A percentile compares a stretch with the other conserved stretches of the same genome.
phyloP scores from a whole-genome alignment of 2,888 invertebrate genomes.

The Melangyna quadrimaculata region DNA sequence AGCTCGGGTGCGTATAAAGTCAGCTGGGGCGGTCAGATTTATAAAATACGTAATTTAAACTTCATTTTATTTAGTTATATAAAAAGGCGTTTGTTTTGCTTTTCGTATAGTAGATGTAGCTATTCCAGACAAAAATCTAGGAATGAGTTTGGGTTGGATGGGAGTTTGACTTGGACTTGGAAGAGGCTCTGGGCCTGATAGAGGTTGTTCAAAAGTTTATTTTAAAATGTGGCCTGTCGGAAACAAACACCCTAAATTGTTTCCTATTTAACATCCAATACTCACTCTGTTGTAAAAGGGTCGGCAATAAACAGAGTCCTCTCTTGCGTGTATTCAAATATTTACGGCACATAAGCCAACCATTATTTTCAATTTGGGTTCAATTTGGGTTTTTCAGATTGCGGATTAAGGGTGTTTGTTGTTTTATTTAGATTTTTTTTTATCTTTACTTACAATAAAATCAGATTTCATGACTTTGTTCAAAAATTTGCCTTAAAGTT shows the following conservation, averaged over 20 bases:
- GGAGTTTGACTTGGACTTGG: too few relatives aligned
- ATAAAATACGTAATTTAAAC: slow-evolving; percentile 13
- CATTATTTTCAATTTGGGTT: slow-evolving; percentile 48
- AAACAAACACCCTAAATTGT: slow-evolving; percentile 28
- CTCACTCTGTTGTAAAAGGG: slow-evolving; percentile 24
- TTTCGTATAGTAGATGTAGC: not conserved
- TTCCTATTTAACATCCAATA: slow-evolving; percentile 30
- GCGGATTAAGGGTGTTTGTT: slow-evolving; percentile 13
- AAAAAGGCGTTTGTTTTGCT: not conserved
- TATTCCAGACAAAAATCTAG: not conserved
- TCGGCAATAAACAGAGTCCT: slow-evolving; percentile 26
- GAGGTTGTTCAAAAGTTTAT: not conserved
- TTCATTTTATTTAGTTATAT: not conserved
- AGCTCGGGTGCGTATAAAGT: not conserved
- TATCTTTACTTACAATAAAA: not conserved
- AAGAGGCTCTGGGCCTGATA: not conserved
- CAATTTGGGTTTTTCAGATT: slow-evolving; percentile 42
- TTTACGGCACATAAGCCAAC: slow-evolving; percentile 19
- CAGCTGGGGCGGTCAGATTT: slow-evolving; percentile 21
- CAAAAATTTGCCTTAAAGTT: not conserved
- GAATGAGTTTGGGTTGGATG: not conserved
- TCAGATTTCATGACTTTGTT: slow-evolving; percentile 26
- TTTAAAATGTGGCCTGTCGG: not conserved
- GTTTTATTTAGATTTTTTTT: not conserved
- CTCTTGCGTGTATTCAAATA: slow-evolving; percentile 27